phyloP scores from a whole-genome alignment of 2,113 vertebrate genomes.

The Larimichthys polyactis region DNA sequence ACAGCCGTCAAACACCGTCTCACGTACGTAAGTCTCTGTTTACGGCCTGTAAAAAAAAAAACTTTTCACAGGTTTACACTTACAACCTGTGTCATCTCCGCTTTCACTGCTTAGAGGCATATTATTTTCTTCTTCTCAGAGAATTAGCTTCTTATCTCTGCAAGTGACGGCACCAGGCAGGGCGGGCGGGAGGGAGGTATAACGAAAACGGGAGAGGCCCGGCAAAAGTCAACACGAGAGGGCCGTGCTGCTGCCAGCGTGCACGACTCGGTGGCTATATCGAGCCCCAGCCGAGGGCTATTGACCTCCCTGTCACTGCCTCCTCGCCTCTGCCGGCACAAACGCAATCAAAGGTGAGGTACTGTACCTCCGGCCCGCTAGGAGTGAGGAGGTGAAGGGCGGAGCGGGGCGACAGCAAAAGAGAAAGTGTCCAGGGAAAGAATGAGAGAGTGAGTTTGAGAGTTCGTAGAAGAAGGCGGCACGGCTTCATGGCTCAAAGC shows the following conservation, averaged over 20 bases:
- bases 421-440: constrained; percentile 1
- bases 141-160: constrained; percentile 32
- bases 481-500: constrained; percentile 14
- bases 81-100: neutral
- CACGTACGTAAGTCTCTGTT: constrained; percentile 35
- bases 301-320: constrained; percentile 40
- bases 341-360: constrained; percentile 13
- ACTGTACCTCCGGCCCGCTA: neutral
- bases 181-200: neutral
- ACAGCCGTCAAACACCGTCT: constrained; percentile 24
- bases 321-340: neutral
- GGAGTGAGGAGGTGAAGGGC: constrained; percentile 10
- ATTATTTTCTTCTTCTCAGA: constrained; percentile 18
- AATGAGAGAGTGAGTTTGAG: constrained; percentile 29
- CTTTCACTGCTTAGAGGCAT: constrained; percentile 2
- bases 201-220: constrained; percentile 14
- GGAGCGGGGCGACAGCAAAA: neutral
- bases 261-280: constrained; percentile 54
- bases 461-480: neutral
- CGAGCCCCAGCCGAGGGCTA: constrained; percentile 31
- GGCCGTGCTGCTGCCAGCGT: constrained; percentile 24
- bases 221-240: constrained; percentile 31
- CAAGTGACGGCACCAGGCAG: constrained; percentile 4
- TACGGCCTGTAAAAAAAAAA: neutral
- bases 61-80: neutral